A percentile compares a stretch with the other conserved stretches of the same genome.
These are phyloP conservation scores for Mythimna ferrago DNA, from an alignment of 2,888 invertebrate genomes.

Conservation along the genomic window DNA sequence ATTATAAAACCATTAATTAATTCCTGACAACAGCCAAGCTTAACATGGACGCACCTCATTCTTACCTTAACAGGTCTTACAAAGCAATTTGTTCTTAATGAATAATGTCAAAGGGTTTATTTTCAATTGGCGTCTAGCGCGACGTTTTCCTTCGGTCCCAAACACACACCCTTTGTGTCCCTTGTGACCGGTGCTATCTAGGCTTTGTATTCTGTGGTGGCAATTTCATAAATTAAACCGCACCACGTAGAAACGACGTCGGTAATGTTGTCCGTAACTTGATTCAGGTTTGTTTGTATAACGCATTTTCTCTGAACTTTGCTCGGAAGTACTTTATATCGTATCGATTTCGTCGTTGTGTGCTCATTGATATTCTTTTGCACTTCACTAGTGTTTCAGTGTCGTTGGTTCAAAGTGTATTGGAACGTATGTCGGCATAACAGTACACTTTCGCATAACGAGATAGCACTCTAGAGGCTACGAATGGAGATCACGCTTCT, in stretches of 20 bases:
- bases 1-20: constrained; percentile 51
- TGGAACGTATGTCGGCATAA: constrained; percentile 35
- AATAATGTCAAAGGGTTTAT: constrained; percentile 72
- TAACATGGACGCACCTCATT: constrained; percentile 34
- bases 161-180: constrained; percentile 68
- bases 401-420: constrained; percentile 38
- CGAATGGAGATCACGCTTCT: constrained; percentile 18
- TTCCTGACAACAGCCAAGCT: constrained; percentile 39
- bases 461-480: constrained; percentile 33
- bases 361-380: constrained; percentile 53
- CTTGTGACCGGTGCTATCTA: constrained; percentile 69
- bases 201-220: constrained; percentile 70
- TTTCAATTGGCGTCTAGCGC: constrained; percentile 68
- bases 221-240: constrained; percentile 82
- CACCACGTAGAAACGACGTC: constrained; percentile 61
- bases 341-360: constrained; percentile 33
- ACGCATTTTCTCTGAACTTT: constrained; percentile 17
- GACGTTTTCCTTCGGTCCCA: constrained; percentile 59
- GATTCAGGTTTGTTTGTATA: constrained; percentile 51
- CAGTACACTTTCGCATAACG: constrained; percentile 35
- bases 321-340: constrained; percentile 18
- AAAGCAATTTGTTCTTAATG: constrained; percentile 73
- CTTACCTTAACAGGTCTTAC: constrained; percentile 54
- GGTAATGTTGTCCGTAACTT: constrained; percentile 65
- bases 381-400: constrained; percentile 32